These are phyloP conservation scores for Epinotia nisella DNA, from an alignment of 2,888 invertebrate species.

Conservation along the genomic window DNA sequence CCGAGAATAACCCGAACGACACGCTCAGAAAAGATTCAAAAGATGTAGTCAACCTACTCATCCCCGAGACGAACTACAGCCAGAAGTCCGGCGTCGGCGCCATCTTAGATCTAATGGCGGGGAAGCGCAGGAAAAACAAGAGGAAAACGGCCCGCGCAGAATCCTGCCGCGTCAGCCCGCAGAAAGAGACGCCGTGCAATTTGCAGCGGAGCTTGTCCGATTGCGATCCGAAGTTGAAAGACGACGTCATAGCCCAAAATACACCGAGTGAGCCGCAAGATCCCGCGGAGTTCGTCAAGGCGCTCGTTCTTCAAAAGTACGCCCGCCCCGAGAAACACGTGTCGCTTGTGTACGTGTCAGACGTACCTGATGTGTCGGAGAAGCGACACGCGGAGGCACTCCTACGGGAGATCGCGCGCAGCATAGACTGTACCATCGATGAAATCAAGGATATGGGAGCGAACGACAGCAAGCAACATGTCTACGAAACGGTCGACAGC, in stretches of 20 bases:
- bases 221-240: constrained; percentile 49
- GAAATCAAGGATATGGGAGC: constrained; percentile 73
- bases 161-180: constrained; percentile 66
- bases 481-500: constrained; percentile 67
- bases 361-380: constrained; percentile 67
- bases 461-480: constrained; percentile 67
- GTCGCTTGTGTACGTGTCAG: constrained; percentile 74
- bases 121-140: constrained; percentile 69
- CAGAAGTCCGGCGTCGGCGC: constrained; percentile 75
- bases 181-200: constrained; percentile 60
- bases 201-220: constrained; percentile 66
- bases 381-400: constrained; percentile 77
- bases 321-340: constrained; percentile 74
- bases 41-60: constrained; percentile 79
- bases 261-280: constrained; percentile 59
- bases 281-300: constrained; percentile 76
- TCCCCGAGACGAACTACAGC: constrained; percentile 74
- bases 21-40: constrained; percentile 77
- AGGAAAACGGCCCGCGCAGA: constrained; percentile 63
- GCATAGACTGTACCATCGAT: constrained; percentile 77
- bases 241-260: constrained; percentile 70
- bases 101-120: constrained; percentile 78
- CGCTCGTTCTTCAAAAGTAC: constrained; percentile 79
- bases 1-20: constrained; percentile 65
- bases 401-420: constrained; percentile 75